Evolutionary conservation across 1,140 invertebrate genomes (phyloP).

Genomic region (Atopsyche davidsoni): DNA sequence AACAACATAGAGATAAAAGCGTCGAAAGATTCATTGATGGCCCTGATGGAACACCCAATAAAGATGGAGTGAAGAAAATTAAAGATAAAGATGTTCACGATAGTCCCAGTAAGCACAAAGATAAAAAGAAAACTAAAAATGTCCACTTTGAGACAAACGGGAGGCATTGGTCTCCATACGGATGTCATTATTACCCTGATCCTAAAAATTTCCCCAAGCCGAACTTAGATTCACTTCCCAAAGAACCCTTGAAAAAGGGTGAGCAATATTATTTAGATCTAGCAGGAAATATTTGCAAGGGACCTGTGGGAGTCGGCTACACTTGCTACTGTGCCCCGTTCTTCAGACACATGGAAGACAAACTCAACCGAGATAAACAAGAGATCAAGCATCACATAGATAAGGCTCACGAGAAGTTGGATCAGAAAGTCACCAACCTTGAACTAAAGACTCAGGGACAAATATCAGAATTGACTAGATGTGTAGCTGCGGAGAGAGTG

Average conservation of each 20-base stretch:
- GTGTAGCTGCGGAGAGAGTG: slow-evolving; percentile 57
- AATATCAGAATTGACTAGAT: slow-evolving; percentile 63
- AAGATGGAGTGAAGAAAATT: slow-evolving; percentile 34
- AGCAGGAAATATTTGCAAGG: slow-evolving; percentile 93
- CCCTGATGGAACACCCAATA: slow-evolving; percentile 36
- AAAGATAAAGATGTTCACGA: slow-evolving; percentile 37
- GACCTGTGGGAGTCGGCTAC: slow-evolving; percentile 82
- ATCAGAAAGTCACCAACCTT: slow-evolving; percentile 75
- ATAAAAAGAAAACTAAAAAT: slow-evolving; percentile 46
- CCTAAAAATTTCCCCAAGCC: slow-evolving; percentile 77
- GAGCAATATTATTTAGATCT: slow-evolving; percentile 93
- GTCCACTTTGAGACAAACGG: slow-evolving; percentile 43
- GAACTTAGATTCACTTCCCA: slow-evolving; percentile 74
- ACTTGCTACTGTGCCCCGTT: slow-evolving; percentile 74
- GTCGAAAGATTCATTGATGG: slow-evolving; percentile 41
- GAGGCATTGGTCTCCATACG: slow-evolving; percentile 75
- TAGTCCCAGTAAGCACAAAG: slow-evolving; percentile 42
- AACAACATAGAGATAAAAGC: slow-evolving; percentile 43
- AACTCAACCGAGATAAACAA: slow-evolving; percentile 76
- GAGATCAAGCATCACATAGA: slow-evolving; percentile 80
- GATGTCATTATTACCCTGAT: slow-evolving; percentile 82
- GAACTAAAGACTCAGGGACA: slow-evolving; percentile 71
- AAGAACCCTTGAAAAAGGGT: slow-evolving; percentile 77
- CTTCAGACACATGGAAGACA: slow-evolving; percentile 80
- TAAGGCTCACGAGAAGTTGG: slow-evolving; percentile 70